phyloP scores from a whole-genome alignment of 2,797 vertebrate species.

The Channa striata region DNA sequence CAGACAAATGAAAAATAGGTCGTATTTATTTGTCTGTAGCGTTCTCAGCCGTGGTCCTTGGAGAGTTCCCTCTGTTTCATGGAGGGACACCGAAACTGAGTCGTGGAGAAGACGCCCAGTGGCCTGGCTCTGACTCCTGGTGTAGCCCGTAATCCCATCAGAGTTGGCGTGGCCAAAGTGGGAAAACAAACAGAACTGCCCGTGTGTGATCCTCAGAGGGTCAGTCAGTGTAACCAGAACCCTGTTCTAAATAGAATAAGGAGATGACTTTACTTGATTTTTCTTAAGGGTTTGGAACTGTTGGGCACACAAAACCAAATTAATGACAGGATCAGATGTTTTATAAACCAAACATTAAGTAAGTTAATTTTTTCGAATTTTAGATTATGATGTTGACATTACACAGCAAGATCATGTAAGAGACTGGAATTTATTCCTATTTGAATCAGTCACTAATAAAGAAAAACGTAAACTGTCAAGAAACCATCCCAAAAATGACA shows the following conservation, averaged over 20 bases:
- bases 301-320: no score
- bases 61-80: constrained; percentile 66
- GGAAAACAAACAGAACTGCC: constrained; percentile 74
- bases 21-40: constrained; percentile 67
- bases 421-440: background rate
- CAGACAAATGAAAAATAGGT: constrained; percentile 47
- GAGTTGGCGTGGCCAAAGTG: constrained; percentile 71
- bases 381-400: background rate
- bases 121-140: constrained; percentile 76
- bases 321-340: no score
- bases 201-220: constrained; percentile 20
- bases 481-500: constrained; percentile 33
- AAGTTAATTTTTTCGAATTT: no score
- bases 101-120: constrained; percentile 66
- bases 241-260: background rate
- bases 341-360: no score
- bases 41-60: constrained; percentile 52
- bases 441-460: constrained; percentile 5
- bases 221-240: background rate
- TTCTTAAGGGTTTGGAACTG: no score
- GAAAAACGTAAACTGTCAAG: constrained; percentile 30
- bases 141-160: constrained; percentile 81
- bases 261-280: background rate
- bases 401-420: background rate
- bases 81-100: constrained; percentile 66